Conservation (phyloP, 2,888 invertebrate species). For the Melieria picta region DNA sequence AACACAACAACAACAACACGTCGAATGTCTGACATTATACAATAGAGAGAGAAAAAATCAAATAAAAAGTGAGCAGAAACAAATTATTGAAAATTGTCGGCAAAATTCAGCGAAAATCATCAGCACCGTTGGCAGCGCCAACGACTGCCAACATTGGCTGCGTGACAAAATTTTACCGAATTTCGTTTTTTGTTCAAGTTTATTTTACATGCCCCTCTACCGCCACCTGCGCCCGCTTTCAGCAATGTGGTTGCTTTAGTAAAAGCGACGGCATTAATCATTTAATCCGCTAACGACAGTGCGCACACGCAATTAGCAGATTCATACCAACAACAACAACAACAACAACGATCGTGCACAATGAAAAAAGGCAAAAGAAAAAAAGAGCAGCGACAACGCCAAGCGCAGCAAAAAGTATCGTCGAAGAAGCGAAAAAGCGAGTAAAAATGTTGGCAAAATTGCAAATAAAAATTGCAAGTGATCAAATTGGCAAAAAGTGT, state of each 20-base stretch:
- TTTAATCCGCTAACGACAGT: slow-evolving; percentile 31
- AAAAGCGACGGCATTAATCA: slow-evolving; percentile 29
- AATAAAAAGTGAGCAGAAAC: too few species aligned
- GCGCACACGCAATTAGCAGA: slow-evolving; percentile 37
- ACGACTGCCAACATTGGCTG: slow-evolving; percentile 9
- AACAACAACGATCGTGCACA: background rate
- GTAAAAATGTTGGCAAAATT: background rate
- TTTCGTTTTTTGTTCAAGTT: background rate
- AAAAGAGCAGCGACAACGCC: background rate
- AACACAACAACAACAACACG: slow-evolving; percentile 4
- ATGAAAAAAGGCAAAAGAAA: background rate
- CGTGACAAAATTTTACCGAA: slow-evolving; percentile 16
- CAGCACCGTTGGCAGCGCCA: background rate
- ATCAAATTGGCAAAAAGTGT: too few species aligned
- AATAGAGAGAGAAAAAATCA: too few species aligned
- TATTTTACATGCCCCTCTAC: background rate
- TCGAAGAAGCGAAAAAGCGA: background rate
- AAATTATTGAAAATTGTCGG: background rate
- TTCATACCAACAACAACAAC: background rate
- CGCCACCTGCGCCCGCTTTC: too few species aligned
- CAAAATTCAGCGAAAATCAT: background rate
- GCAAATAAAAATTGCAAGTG: too few species aligned
- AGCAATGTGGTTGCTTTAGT: background rate
- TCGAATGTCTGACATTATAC: too few species aligned
- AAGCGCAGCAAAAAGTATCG: background rate